Conservation (phyloP, 2,113 vertebrate species). For the Puffinus mauretanicus region DNA sequence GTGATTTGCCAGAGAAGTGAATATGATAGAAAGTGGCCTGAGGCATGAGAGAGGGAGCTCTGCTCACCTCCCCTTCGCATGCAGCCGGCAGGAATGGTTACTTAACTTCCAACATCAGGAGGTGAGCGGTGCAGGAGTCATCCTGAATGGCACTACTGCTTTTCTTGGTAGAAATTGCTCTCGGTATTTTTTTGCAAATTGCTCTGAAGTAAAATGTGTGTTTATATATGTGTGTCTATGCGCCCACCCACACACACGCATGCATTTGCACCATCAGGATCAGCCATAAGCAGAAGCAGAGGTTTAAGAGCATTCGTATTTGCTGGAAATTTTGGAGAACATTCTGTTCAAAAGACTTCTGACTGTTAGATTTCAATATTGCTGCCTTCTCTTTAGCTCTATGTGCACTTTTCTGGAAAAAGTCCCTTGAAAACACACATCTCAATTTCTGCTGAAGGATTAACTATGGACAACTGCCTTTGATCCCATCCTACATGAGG, state of each 20-base stretch:
- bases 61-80: not conserved
- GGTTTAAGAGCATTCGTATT: not conserved
- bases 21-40: not conserved
- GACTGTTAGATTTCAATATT: not conserved
- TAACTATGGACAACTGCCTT: not conserved
- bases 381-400: not conserved
- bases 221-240: not conserved
- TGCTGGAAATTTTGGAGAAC: not conserved
- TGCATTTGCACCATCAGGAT: not conserved
- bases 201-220: not conserved
- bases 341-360: not conserved
- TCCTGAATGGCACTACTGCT: not conserved
- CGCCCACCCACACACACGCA: not conserved
- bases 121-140: not conserved
- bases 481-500: not conserved
- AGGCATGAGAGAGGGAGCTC: not conserved
- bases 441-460: not conserved
- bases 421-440: not conserved
- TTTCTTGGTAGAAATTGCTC: not conserved
- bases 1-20: not conserved
- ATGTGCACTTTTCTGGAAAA: not conserved
- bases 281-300: not conserved
- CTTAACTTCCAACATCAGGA: not conserved
- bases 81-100: not conserved
- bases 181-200: not conserved